phyloP scores from a whole-genome alignment of 2,797 vertebrate species.

The Dallia pectoralis region DNA sequence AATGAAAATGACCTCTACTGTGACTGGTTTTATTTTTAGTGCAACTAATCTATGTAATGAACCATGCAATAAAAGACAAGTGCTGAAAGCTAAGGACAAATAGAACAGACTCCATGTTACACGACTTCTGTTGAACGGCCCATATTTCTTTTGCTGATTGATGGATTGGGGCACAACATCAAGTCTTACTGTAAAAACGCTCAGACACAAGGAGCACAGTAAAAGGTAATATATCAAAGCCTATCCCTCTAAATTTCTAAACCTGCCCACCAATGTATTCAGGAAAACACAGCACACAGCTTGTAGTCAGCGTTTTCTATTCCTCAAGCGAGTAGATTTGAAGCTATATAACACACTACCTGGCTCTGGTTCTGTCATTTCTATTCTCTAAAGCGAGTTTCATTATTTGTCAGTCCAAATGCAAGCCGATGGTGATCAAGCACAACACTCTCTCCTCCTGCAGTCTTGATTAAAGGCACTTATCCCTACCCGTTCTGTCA shows the following conservation, averaged over 20 bases:
- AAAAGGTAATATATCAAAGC: conserved; percentile 22
- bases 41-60: too few relatives aligned
- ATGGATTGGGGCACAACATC: neutral
- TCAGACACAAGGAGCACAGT: neutral
- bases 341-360: conserved; percentile 8
- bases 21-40: too few relatives aligned
- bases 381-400: neutral
- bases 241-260: conserved; percentile 4
- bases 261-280: neutral
- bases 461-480: conserved; percentile 69
- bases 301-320: neutral
- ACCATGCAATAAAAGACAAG: too few relatives aligned
- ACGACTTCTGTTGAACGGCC: too few relatives aligned
- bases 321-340: neutral
- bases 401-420: conserved; percentile 35
- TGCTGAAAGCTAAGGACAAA: too few relatives aligned
- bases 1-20: too few relatives aligned
- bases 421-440: conserved; percentile 36
- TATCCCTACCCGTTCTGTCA: conserved; percentile 53
- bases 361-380: conserved; percentile 16
- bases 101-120: too few relatives aligned
- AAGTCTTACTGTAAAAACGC: neutral
- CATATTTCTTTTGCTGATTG: neutral
- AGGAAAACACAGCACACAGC: neutral
- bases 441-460: conserved; percentile 44